Evolutionary conservation across 2,888 invertebrate genomes (phyloP).

Genomic region (Euzophera pinguis): DNA sequence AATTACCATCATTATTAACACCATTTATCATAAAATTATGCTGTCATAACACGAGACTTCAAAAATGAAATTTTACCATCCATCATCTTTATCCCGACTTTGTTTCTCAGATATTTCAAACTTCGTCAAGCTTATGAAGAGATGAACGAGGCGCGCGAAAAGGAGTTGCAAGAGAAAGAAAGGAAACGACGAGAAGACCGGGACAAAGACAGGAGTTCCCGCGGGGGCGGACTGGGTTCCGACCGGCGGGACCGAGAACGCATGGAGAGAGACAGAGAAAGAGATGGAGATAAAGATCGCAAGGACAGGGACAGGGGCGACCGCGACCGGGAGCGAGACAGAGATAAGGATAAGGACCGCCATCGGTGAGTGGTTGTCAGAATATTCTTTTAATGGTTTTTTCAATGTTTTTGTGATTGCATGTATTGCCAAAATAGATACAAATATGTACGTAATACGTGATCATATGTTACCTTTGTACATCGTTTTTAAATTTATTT

Average conservation of each 20-base stretch:
- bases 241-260: conserved; percentile 66
- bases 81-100: neutral
- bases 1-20: no score
- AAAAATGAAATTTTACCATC: no score
- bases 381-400: no score
- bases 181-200: conserved; percentile 66
- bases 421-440: no score
- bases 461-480: no score
- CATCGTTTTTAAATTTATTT: no score
- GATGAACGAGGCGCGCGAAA: conserved; percentile 80
- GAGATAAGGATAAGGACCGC: conserved; percentile 30
- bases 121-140: conserved; percentile 85
- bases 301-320: conserved; percentile 31
- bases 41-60: no score
- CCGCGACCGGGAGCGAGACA: conserved; percentile 24
- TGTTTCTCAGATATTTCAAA: conserved; percentile 78
- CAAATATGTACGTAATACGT: no score
- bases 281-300: conserved; percentile 47
- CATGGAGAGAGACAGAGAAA: conserved; percentile 63
- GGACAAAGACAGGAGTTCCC: conserved; percentile 53
- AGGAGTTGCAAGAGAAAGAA: conserved; percentile 81
- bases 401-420: no score
- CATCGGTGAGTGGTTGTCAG: conserved; percentile 30
- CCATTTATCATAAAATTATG: no score
- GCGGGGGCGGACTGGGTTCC: conserved; percentile 62